Percentiles rank a stretch among this genome's conserved stretches.
Evolutionary conservation across 2,888 invertebrate species (phyloP).

Genomic region (Auanema freiburgensis): DNA sequence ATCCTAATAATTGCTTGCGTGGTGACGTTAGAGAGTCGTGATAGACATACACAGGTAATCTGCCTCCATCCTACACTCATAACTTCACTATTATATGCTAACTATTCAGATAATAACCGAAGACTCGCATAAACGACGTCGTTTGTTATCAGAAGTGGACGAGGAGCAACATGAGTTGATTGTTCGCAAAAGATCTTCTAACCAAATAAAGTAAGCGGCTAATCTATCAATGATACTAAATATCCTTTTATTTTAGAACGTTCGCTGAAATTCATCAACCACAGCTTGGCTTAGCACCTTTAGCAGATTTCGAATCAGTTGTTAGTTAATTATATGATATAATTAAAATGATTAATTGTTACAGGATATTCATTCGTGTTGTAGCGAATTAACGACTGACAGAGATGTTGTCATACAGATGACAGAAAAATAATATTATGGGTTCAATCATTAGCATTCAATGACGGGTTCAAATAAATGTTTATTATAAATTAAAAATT

Average conservation of each 20-base stretch:
- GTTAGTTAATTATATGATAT: not conserved
- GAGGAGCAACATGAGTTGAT: not conserved
- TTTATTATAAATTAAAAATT: too few species aligned
- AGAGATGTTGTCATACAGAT: too few species aligned
- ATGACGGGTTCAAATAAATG: too few species aligned
- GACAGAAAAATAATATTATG: too few species aligned
- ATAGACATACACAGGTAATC: conserved; percentile 76
- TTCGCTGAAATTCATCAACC: conserved; percentile 18
- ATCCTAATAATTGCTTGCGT: conserved; percentile 95
- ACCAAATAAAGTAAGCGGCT: conserved; percentile 8
- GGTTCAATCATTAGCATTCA: too few species aligned
- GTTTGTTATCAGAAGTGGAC: conserved; percentile 8
- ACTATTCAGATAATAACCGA: conserved; percentile 19
- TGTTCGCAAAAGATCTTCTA: not conserved
- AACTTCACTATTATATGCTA: too few species aligned
- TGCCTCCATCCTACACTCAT: not conserved
- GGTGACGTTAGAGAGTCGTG: conserved; percentile 95
- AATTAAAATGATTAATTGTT: too few species aligned
- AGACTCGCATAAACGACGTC: conserved; percentile 13
- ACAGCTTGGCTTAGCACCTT: conserved; percentile 12
- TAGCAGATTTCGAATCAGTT: conserved; percentile 18
- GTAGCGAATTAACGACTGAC: too few species aligned
- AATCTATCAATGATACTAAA: too few species aligned
- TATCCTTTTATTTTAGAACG: not conserved
- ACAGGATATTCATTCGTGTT: too few species aligned